These are phyloP conservation scores for Spinus pinus DNA, from an alignment of 2,797 vertebrate species.

Conservation along the genomic window DNA sequence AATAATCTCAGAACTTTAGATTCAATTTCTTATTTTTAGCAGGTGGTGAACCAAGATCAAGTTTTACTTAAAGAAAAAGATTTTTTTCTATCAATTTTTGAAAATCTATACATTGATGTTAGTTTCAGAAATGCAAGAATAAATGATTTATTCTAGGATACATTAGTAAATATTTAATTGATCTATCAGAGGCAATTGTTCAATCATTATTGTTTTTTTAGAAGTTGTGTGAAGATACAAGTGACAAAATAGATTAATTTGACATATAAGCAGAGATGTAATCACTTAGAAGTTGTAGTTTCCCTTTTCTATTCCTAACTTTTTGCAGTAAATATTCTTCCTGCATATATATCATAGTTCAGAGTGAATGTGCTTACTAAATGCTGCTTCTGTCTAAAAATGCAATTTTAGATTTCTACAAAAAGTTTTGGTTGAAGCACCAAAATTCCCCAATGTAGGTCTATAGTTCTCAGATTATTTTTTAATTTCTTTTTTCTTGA, in stretches of 20 bases:
- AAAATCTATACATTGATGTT: neutral
- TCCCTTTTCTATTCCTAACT: neutral
- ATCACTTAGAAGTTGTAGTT: neutral
- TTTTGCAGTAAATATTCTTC: neutral
- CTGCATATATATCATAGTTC: neutral
- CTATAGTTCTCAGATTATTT: neutral
- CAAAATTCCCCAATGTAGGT: neutral
- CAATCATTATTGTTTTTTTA: neutral
- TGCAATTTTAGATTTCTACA: neutral
- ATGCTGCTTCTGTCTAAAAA: neutral
- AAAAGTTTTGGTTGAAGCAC: neutral
- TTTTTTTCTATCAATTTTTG: neutral
- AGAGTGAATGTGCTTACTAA: neutral
- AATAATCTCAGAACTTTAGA: neutral
- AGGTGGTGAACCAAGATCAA: neutral
- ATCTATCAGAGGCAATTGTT: neutral
- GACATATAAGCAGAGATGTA: neutral
- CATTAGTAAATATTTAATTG: neutral
- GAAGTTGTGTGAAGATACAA: neutral
- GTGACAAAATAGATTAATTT: neutral
- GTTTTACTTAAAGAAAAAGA: neutral
- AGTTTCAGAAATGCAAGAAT: neutral
- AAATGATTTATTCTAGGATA: neutral
- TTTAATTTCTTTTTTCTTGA: neutral
- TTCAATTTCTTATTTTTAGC: neutral